These are phyloP conservation scores for Ceratothoa steindachneri DNA, from an alignment of 2,888 invertebrate genomes.

Conservation along the genomic window DNA sequence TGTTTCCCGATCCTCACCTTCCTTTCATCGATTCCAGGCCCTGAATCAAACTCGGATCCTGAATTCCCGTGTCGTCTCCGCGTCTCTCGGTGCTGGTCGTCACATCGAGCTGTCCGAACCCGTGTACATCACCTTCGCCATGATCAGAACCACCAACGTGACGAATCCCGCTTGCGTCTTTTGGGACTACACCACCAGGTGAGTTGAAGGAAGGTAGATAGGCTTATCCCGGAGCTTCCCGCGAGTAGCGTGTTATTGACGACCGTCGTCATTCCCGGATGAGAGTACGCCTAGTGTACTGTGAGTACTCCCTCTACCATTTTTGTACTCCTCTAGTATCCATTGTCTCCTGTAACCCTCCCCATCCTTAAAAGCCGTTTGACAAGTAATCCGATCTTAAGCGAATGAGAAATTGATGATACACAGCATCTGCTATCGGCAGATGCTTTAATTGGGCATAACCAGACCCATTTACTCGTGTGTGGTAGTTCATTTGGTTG, in stretches of 20 bases:
- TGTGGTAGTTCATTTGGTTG: too few relatives aligned
- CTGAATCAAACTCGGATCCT: slow-evolving; percentile 62
- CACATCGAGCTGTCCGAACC: slow-evolving; percentile 82
- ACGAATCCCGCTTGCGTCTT: slow-evolving; percentile 88
- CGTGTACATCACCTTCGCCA: slow-evolving; percentile 75
- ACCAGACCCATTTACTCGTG: too few relatives aligned
- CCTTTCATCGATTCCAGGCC: slow-evolving; percentile 53
- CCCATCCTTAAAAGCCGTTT: too few relatives aligned
- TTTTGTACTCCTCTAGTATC: neutral
- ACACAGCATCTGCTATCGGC: too few relatives aligned
- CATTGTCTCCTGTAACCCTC: too few relatives aligned
- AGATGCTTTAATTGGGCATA: too few relatives aligned
- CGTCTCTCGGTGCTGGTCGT: slow-evolving; percentile 73
- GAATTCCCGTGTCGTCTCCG: slow-evolving; percentile 85
- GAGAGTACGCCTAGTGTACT: neutral
- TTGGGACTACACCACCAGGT: slow-evolving; percentile 84
- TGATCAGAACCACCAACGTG: slow-evolving; percentile 78
- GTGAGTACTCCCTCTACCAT: neutral
- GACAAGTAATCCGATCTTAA: too few relatives aligned
- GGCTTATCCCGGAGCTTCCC: neutral
- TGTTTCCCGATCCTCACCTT: slow-evolving; percentile 48
- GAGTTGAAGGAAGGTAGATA: neutral
- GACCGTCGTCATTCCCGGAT: neutral
- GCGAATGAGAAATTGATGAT: too few relatives aligned
- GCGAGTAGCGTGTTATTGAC: neutral